Evolutionary conservation across 2,797 vertebrate genomes (phyloP).

Genomic region (Enteromius argenteus): DNA sequence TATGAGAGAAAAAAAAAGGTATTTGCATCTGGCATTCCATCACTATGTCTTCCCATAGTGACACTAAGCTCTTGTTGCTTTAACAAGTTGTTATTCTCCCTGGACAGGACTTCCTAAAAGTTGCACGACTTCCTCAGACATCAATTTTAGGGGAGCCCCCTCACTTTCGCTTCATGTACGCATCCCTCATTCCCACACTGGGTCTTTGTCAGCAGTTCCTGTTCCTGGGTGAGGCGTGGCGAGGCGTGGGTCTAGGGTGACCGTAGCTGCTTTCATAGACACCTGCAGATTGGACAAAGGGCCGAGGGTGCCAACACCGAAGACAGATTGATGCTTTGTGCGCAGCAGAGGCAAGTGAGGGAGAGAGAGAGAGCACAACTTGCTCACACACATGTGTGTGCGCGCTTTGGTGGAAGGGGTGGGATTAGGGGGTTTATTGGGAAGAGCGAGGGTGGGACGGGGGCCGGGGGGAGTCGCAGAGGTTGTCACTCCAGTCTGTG

Average conservation of each 20-base stretch:
- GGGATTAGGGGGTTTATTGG: conserved; percentile 80
- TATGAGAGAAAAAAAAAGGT: not conserved
- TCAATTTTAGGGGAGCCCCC: conserved; percentile 84
- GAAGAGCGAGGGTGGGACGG: conserved; percentile 77
- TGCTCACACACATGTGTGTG: conserved; percentile 53
- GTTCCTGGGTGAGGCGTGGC: conserved; percentile 90
- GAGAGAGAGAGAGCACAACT: conserved; percentile 84
- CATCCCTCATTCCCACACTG: conserved; percentile 90
- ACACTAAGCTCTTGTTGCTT: conserved; percentile 59
- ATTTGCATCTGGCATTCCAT: conserved; percentile 69
- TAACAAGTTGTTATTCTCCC: conserved; percentile 77
- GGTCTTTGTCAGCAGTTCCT: conserved; percentile 91
- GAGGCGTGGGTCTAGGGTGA: conserved; percentile 83
- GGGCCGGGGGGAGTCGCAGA: conserved; percentile 78
- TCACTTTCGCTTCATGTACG: conserved; percentile 74
- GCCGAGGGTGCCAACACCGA: conserved; percentile 90
- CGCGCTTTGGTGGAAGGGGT: conserved; percentile 78
- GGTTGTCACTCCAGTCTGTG: conserved; percentile 84
- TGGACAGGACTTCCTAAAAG: conserved; percentile 71
- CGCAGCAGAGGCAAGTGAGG: conserved; percentile 78
- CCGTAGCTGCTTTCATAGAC: conserved; percentile 94
- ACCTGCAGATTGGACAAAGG: conserved; percentile 97
- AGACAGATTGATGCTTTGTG: conserved; percentile 99
- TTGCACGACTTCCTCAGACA: conserved; percentile 85
- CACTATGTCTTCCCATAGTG: conserved; percentile 66